Conservation (phyloP, 2,888 invertebrate species). For the Elaeidobius kamerunicus region DNA sequence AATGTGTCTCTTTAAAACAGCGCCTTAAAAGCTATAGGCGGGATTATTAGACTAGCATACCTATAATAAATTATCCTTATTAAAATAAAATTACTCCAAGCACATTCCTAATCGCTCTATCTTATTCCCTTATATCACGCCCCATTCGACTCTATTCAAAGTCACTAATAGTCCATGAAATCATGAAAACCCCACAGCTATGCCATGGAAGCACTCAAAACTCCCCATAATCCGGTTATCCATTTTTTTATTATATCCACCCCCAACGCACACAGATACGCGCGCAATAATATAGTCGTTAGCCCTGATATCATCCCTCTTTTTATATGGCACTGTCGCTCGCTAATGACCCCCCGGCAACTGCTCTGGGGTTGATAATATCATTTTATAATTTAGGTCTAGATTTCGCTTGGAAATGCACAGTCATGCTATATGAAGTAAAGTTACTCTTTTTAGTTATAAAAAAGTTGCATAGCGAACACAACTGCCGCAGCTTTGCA, state of each 20-base stretch:
- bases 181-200: constrained; percentile 12
- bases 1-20: no score
- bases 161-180: constrained; percentile 18
- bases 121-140: not conserved
- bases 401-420: constrained; percentile 4
- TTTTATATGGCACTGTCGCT: constrained; percentile 21
- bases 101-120: not conserved
- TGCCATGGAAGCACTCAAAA: constrained; percentile 12
- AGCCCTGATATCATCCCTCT: constrained; percentile 20
- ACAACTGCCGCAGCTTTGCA: no score
- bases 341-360: constrained; percentile 23
- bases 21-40: no score
- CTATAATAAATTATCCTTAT: no score
- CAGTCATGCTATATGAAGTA: no score
- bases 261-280: constrained; percentile 24
- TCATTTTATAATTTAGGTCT: constrained; percentile 23
- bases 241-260: constrained; percentile 22
- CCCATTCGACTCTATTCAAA: not conserved
- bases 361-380: constrained; percentile 19
- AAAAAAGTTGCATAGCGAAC: no score
- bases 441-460: no score
- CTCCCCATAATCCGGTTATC: constrained; percentile 22
- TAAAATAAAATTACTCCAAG: no score
- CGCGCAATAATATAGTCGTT: constrained; percentile 30
- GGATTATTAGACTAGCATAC: no score